These are phyloP conservation scores for Meda fulgida DNA, from an alignment of 2,797 vertebrate genomes.

Conservation along the genomic window DNA sequence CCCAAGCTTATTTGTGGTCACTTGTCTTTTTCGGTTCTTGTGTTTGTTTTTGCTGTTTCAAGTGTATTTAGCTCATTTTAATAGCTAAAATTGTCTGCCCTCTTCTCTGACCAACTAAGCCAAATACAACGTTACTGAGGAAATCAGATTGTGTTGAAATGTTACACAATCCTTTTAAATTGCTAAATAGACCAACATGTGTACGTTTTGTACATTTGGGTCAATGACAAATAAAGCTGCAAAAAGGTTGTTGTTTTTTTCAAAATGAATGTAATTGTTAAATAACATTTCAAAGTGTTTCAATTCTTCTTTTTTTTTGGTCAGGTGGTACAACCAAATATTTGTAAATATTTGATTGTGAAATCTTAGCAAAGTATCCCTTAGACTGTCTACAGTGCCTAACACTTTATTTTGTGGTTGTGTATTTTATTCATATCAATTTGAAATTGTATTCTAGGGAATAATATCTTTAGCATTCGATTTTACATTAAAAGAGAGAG, in stretches of 20 bases:
- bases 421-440: no score
- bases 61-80: background rate
- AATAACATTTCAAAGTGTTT: no score
- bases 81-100: background rate
- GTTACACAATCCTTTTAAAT: constrained; percentile 59
- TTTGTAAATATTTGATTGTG: background rate
- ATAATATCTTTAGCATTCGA: no score
- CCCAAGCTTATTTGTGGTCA: constrained; percentile 39
- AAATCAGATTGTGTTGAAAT: constrained; percentile 65
- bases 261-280: background rate
- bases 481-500: no score
- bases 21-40: background rate
- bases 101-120: constrained; percentile 31
- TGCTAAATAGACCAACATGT: background rate
- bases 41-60: background rate
- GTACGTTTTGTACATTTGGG: background rate
- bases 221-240: background rate
- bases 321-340: background rate
- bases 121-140: constrained; percentile 63
- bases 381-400: no score
- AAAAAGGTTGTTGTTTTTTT: background rate
- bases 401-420: no score
- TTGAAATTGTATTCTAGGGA: no score
- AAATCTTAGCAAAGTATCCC: no score
- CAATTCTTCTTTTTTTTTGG: background rate